Evolutionary conservation across 2,797 vertebrate genomes (phyloP), one percentile per base, ranked within the genome.

Genomic region (Morelia viridis): DNA sequence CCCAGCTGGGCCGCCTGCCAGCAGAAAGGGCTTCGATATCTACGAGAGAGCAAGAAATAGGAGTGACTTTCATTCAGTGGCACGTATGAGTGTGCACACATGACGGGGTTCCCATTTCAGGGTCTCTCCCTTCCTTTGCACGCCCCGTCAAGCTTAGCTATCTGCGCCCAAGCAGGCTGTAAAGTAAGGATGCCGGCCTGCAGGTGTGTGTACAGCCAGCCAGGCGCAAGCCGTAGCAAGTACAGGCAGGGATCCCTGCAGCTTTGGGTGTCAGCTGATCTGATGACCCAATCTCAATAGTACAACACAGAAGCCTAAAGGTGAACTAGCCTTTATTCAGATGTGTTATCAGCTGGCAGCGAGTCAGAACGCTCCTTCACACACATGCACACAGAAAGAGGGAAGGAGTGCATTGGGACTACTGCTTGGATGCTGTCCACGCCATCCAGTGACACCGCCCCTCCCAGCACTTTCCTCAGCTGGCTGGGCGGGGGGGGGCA

Each of bases 1-100:
- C 76, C 60, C 57, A 84, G 71, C 88, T 87, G 83, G 91, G 88
- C 88, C 50, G 88, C 60, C 58, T 89, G 88, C 91, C 88, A 89
- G 88, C 56, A 19, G 88, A 53, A 61, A 64, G 58, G 12, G 87
- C 87, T 92, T 61, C 13, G 2, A 3, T 76, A n/a, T 7, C 50
- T 57, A 15, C 4, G 41, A 87, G 65, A 12, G 3, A 13, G 80
- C 19, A 12, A 71, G 60, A 8, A n/a, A 8, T 4, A 62, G n/a
- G 71, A 65, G 91, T 19, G 58, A 41, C 76, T 89, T 6, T 35
- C 80, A 64, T 65, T 24, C 50, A 58, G 0, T 2, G 60, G 17
- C 58, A 15, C 3, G 2, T n/a, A 80, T 7, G 7, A 13, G 80
- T n/a, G 15, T 61, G 28, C 3, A 57, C 10, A 4, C 35, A 17